phyloP scores from a whole-genome alignment of 2,797 vertebrate genomes.

The Danio choprae region DNA sequence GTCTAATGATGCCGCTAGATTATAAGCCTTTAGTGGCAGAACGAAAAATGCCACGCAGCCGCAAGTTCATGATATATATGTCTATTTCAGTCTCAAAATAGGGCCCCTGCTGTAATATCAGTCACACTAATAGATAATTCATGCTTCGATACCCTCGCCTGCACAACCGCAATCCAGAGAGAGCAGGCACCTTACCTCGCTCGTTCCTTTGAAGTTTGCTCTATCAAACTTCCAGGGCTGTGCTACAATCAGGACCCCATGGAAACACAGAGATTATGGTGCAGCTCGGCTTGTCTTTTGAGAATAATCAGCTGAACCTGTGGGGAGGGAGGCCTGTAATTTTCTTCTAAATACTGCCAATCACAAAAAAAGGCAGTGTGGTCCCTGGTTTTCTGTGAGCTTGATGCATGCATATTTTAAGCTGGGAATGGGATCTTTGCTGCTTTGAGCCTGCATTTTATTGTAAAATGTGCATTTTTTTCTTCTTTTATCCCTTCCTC shows the following conservation, averaged over 20 bases:
- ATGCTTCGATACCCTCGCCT: slow-evolving; percentile 57
- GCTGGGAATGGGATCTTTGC: background rate
- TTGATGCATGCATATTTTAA: background rate
- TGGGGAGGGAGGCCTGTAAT: slow-evolving; percentile 68
- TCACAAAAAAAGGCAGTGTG: slow-evolving; percentile 51
- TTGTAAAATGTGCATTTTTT: background rate
- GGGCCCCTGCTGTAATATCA: slow-evolving; percentile 63
- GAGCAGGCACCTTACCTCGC: slow-evolving; percentile 56
- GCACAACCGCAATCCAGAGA: slow-evolving; percentile 54
- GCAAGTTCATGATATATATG: slow-evolving; percentile 61
- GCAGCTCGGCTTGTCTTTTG: slow-evolving; percentile 65
- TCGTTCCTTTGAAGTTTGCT: slow-evolving; percentile 66
- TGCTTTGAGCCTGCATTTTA: background rate
- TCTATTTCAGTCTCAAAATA: slow-evolving; percentile 62
- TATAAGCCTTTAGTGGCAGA: slow-evolving; percentile 50
- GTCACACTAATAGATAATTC: slow-evolving; percentile 65
- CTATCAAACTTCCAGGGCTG: slow-evolving; percentile 71
- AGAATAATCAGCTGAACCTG: slow-evolving; percentile 73
- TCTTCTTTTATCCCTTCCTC: background rate
- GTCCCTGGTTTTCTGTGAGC: slow-evolving; percentile 20
- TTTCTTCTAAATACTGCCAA: slow-evolving; percentile 65
- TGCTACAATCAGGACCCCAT: slow-evolving; percentile 64
- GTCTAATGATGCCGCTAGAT: slow-evolving; percentile 10
- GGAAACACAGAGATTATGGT: slow-evolving; percentile 72
- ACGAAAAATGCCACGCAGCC: slow-evolving; percentile 51